Conservation (phyloP, 2,113 vertebrate genomes). For the Alligator mississippiensis region DNA sequence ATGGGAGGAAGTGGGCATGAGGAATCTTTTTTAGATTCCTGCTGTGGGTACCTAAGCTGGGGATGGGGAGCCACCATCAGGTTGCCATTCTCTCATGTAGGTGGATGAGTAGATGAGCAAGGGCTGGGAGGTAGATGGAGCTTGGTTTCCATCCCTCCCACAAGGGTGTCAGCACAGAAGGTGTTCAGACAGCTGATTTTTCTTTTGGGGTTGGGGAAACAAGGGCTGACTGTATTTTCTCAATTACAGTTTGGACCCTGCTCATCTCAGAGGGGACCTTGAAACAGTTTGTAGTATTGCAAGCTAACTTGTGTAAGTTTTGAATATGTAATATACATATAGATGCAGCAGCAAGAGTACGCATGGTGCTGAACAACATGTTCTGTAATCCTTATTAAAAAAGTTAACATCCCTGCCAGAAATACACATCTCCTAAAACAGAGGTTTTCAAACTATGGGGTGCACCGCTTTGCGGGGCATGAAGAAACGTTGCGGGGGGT, state of each 20-base stretch:
- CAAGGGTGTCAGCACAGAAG: accelerated
- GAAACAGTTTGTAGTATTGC: slow-evolving; percentile 59
- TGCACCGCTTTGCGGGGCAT: no score
- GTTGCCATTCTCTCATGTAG: background rate
- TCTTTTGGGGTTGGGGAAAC: background rate
- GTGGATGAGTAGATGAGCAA: background rate
- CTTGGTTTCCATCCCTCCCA: background rate
- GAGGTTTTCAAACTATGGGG: no score
- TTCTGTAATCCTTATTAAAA: slow-evolving; percentile 68
- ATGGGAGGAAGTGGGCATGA: background rate
- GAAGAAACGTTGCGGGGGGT: no score
- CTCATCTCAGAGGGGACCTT: slow-evolving; percentile 40
- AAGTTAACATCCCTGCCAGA: slow-evolving; percentile 65
- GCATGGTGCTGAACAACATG: slow-evolving; percentile 64
- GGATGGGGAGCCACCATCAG: background rate
- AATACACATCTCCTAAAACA: slow-evolving; percentile 42
- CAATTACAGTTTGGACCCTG: background rate
- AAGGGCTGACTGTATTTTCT: background rate
- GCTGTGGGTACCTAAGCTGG: background rate
- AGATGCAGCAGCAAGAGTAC: slow-evolving; percentile 58
- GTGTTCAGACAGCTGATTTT: background rate
- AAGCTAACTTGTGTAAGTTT: slow-evolving; percentile 42
- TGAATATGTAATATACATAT: slow-evolving; percentile 57
- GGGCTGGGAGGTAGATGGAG: background rate
- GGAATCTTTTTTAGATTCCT: background rate